Evolutionary conservation across 1,140 invertebrate genomes (phyloP).

Genomic region (Drosophila nigromelanica): DNA sequence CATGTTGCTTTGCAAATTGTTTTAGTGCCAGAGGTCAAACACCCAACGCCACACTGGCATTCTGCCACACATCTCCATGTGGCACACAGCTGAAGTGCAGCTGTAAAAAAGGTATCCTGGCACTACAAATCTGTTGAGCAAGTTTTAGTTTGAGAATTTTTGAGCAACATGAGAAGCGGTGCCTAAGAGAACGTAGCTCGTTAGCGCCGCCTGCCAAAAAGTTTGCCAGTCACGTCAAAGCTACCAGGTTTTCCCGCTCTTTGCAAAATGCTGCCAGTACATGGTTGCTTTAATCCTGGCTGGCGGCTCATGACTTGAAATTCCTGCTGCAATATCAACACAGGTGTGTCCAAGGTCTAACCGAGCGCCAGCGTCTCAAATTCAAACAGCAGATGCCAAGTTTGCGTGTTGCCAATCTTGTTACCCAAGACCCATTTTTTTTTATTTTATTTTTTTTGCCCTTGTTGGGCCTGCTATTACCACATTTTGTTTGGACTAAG

Average conservation of each 20-base stretch:
- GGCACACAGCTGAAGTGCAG: conserved; percentile 71
- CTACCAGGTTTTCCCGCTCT: conserved; percentile 57
- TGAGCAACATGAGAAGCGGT: conserved; percentile 69
- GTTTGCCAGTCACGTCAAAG: conserved; percentile 81
- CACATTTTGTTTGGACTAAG: conserved; percentile 48
- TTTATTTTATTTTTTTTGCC: not conserved
- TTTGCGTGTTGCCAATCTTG: conserved; percentile 77
- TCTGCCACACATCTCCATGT: conserved; percentile 52
- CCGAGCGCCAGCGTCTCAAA: conserved; percentile 40
- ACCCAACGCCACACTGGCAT: conserved; percentile 45
- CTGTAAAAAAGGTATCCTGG: conserved; percentile 65
- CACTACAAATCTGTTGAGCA: conserved; percentile 75
- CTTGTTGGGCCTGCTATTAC: conserved; percentile 31
- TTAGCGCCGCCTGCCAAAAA: conserved; percentile 79
- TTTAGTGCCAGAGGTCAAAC: conserved; percentile 80
- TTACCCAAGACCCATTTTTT: not conserved
- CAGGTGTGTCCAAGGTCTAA: conserved; percentile 75
- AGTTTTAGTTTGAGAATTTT: conserved; percentile 80
- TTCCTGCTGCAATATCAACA: conserved; percentile 64
- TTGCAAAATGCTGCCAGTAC: conserved; percentile 39
- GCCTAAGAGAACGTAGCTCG: conserved; percentile 52
- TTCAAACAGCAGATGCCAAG: conserved; percentile 70
- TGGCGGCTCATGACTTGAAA: conserved; percentile 66
- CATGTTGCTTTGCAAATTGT: conserved; percentile 78
- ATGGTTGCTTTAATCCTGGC: conserved; percentile 68